Evolutionary conservation across 2,113 vertebrate species (phyloP), one percentile per base, ranked within the genome.

Genomic region (Halcyon malimbica): DNA sequence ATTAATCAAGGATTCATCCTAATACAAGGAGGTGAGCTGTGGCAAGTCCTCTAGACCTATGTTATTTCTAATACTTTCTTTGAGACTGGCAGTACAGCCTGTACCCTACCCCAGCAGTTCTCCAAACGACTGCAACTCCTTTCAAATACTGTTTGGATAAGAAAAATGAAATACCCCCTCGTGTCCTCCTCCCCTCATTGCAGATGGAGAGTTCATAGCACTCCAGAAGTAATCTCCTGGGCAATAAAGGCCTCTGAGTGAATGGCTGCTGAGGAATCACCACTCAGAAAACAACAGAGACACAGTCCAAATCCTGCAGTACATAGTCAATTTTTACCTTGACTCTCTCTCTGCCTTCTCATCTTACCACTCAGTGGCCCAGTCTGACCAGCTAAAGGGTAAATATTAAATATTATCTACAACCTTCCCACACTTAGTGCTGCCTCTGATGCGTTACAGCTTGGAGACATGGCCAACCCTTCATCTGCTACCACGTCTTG

Each of bases 1-100:
- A 78, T 59, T 95, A 62, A 63, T 46, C 60, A 82, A 56, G 77
- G 53, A 63, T 71, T 94, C 91, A 90, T 62, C 25, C 81, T 81
- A 28, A 75, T 50, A 77, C 12, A 15, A 83, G 70, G 82, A 85
- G 68, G 42, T 59, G 80, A 94, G 62, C 42, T 63, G 50, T 51
- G 69, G 17, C 9, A 5, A 18, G 8, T 63, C 65, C 74, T 53
- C 35, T 19, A 59, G 48, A 93, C n/a, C 74, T 93, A 41, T 44
- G 44, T 33, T 73, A 79, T 50, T 53, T 56, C 46, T 56, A 76
- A 29, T 80, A 59, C 71, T 56, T 84, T 50, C 24, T 59, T 3
- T 57, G 50, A 69, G 54, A 63, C 31, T 54, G 17, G n/a, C 69
- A 81, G 17, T 19, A 91, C 31, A 46, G 68, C 25, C 25, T 56